Evolutionary conservation across 1,140 invertebrate species (phyloP).

Genomic region (Ceratitis capitata): DNA sequence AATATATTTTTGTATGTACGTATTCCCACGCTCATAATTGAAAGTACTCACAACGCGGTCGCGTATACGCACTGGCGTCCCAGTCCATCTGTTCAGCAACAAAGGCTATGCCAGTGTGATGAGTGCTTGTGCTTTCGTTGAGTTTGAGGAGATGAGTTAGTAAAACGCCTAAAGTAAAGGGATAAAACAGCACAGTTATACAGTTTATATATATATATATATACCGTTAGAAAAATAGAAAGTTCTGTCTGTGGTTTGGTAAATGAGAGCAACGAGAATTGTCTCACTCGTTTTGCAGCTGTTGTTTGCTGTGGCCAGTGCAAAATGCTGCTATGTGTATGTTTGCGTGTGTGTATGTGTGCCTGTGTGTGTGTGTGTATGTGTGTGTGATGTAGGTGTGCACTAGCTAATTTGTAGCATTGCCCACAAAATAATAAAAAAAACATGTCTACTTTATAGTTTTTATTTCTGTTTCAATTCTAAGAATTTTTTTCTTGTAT

Average conservation of each 20-base stretch:
- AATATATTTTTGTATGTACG: too few species aligned
- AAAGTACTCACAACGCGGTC: too few species aligned
- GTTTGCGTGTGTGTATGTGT: too few species aligned
- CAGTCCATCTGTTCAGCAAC: not conserved
- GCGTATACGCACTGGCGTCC: slow-evolving; percentile 16
- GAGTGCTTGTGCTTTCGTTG: not conserved
- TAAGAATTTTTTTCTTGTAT: not conserved
- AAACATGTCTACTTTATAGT: not conserved
- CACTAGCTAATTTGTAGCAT: not conserved
- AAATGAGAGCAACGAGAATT: not conserved
- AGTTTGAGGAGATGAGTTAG: not conserved
- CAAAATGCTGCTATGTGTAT: not conserved
- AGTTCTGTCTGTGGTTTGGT: slow-evolving; percentile 4
- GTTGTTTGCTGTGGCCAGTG: not conserved
- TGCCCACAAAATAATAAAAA: not conserved
- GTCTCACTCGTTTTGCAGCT: not conserved
- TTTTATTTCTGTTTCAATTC: not conserved
- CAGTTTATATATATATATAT: not conserved
- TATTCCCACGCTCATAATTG: too few species aligned
- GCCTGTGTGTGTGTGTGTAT: too few species aligned
- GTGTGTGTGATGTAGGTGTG: too few species aligned
- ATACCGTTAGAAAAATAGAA: not conserved
- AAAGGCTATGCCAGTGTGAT: not conserved
- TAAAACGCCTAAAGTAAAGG: not conserved
- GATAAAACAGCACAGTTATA: slow-evolving; percentile 8